These are phyloP conservation scores for Crematogaster levior DNA, from an alignment of 2,888 invertebrate species.

Conservation along the genomic window DNA sequence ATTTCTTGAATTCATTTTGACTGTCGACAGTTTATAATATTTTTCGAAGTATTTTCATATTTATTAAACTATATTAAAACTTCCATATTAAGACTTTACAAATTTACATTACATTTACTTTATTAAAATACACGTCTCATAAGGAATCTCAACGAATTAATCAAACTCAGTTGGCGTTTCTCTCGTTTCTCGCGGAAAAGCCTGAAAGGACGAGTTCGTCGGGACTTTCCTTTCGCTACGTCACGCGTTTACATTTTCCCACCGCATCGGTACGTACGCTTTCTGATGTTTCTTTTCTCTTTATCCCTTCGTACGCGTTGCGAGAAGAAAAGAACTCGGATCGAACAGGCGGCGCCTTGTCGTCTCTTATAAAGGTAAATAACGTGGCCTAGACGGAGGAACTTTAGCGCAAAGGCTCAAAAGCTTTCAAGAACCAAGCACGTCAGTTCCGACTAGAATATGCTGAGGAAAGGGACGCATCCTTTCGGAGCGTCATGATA, in stretches of 20 bases:
- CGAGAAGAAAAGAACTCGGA: constrained; percentile 31
- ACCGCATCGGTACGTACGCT: constrained; percentile 5
- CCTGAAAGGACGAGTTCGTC: constrained; percentile 9
- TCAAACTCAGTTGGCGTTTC: constrained; percentile 6
- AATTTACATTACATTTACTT: not conserved
- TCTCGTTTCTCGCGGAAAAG: constrained; percentile 10
- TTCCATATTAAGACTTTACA: not conserved
- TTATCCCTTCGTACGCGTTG: constrained; percentile 23
- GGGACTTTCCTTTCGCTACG: constrained; percentile 29
- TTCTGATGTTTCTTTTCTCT: constrained; percentile 44
- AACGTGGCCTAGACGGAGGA: constrained; percentile 47
- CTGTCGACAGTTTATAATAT: not conserved
- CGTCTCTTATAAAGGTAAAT: constrained; percentile 55
- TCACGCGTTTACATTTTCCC: constrained; percentile 38
- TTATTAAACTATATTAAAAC: not conserved
- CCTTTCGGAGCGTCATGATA: constrained; percentile 49
- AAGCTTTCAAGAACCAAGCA: constrained; percentile 52
- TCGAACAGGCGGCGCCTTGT: constrained; percentile 46
- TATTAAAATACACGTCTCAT: constrained; percentile 1
- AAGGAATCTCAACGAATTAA: constrained; percentile 24
- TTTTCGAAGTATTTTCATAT: not conserved
- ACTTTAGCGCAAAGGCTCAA: constrained; percentile 50
- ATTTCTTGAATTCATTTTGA: not conserved
- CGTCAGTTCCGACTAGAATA: constrained; percentile 41
- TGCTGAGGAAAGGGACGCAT: constrained; percentile 30